Percentiles rank a stretch among this genome's conserved stretches.
phyloP scores from a whole-genome alignment of 1,140 invertebrate species.

The Araneus ventricosus region DNA sequence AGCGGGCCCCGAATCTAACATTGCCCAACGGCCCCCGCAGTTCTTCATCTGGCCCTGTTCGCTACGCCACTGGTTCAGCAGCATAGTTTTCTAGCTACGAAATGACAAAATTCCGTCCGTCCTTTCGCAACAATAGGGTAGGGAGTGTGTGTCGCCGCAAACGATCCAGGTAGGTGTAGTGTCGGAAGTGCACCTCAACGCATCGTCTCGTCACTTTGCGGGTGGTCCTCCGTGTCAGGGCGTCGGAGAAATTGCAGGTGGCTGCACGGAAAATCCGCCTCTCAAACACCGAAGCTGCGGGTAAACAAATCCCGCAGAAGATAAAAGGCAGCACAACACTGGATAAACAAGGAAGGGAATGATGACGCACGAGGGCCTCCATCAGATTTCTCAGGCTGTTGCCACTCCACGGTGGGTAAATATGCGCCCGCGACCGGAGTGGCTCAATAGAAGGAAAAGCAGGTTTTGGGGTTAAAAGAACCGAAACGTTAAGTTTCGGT shows the following conservation, averaged over 20 bases:
- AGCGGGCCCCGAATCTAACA: too few relatives aligned
- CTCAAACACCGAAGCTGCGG: conserved; percentile 60
- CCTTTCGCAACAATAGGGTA: not conserved
- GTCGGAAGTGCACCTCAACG: not conserved
- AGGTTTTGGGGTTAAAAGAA: too few relatives aligned
- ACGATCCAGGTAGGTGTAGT: not conserved
- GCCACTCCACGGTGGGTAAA: not conserved
- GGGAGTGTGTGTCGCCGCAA: not conserved
- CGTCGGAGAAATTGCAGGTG: conserved; percentile 62
- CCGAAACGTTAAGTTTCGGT: too few relatives aligned
- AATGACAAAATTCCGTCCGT: too few relatives aligned
- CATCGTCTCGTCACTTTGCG: not conserved
- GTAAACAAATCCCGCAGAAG: conserved; percentile 64
- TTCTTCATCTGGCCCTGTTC: too few relatives aligned
- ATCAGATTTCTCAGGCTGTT: not conserved
- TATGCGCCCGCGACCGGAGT: not conserved
- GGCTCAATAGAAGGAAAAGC: not conserved
- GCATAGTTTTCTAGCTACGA: too few relatives aligned
- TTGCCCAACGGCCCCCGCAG: too few relatives aligned
- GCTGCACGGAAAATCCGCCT: conserved; percentile 59
- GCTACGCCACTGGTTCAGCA: too few relatives aligned
- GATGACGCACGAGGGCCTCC: conserved; percentile 49
- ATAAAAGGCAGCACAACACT: not conserved
- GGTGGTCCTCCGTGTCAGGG: conserved; percentile 3
- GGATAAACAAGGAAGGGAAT: conserved; percentile 6